Percentiles rank a stretch among this genome's conserved stretches.
These are phyloP conservation scores for Yponomeuta cagnagella DNA, from an alignment of 2,888 invertebrate species.

Conservation along the genomic window DNA sequence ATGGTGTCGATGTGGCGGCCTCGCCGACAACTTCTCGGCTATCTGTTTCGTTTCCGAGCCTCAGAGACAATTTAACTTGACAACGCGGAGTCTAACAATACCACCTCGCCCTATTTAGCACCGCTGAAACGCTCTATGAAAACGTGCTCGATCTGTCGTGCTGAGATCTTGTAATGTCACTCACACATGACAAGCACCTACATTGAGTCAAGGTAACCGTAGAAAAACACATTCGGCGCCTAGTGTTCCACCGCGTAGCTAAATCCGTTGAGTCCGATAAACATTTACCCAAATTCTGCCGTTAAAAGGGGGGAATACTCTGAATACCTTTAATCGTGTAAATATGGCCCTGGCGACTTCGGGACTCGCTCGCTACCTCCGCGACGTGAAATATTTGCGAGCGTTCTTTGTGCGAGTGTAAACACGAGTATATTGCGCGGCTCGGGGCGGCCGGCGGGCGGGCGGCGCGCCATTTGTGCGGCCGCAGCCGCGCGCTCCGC, in stretches of 20 bases:
- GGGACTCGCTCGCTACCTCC: constrained; percentile 34
- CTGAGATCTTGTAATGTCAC: not conserved
- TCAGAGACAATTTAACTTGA: constrained; percentile 72
- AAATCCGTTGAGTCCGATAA: constrained; percentile 33
- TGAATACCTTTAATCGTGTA: constrained; percentile 51
- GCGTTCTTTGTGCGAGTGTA: constrained; percentile 64
- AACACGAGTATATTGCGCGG: constrained; percentile 27
- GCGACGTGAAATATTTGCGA: constrained; percentile 57
- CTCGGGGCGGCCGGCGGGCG: constrained; percentile 8
- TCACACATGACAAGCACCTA: not conserved
- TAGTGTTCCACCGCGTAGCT: not conserved
- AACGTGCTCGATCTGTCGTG: not conserved
- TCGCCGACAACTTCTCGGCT: constrained; percentile 59
- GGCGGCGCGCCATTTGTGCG: constrained; percentile 60
- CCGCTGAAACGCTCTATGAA: constrained; percentile 35
- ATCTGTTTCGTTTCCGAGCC: constrained; percentile 70
- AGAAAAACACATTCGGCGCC: not conserved
- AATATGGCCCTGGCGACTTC: constrained; percentile 46
- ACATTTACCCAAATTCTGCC: constrained; percentile 41
- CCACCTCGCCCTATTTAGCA: constrained; percentile 59
- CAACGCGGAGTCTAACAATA: constrained; percentile 66
- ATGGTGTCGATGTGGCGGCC: constrained; percentile 61
- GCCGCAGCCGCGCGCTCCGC: constrained; percentile 68
- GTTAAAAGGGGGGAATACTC: constrained; percentile 38
- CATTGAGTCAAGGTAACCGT: too few species aligned